Evolutionary conservation across 2,888 invertebrate species (phyloP).

Genomic region (Diarsia dahlii): DNA sequence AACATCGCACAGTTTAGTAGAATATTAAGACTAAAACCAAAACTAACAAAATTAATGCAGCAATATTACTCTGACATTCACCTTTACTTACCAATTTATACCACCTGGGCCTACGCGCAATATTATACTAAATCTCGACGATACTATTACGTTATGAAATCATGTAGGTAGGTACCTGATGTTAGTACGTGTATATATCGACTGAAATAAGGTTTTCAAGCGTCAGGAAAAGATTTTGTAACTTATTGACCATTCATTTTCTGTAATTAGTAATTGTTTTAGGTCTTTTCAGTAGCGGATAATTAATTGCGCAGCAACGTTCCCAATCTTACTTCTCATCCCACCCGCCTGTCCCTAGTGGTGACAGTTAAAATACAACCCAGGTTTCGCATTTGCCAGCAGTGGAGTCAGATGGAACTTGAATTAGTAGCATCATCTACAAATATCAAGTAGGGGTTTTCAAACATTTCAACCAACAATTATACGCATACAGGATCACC

Average conservation of each 20-base stretch:
- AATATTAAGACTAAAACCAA: conserved; percentile 21
- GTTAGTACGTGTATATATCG: conserved; percentile 4
- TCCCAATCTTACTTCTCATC: not conserved
- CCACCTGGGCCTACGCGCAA: conserved; percentile 40
- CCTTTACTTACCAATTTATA: conserved; percentile 31
- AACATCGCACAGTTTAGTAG: conserved; percentile 1
- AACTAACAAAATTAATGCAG: conserved; percentile 35
- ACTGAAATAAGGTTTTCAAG: not conserved
- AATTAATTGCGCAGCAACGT: not conserved
- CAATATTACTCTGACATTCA: conserved; percentile 20
- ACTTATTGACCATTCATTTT: not conserved
- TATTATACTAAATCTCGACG: conserved; percentile 41
- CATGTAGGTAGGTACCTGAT: conserved; percentile 16
- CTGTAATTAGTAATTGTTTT: too few relatives aligned
- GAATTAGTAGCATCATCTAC: not conserved
- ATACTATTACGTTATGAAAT: conserved; percentile 41
- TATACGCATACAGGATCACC: not conserved
- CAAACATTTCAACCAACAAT: not conserved
- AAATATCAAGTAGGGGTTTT: not conserved
- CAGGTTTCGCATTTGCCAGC: not conserved
- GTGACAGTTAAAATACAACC: not conserved
- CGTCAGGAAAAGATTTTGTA: not conserved
- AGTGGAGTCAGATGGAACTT: not conserved
- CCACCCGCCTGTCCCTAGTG: not conserved
- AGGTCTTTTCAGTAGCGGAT: not conserved